Evolutionary conservation across 2,888 invertebrate genomes (phyloP).

Genomic region (Caenorhabditis wallacei): DNA sequence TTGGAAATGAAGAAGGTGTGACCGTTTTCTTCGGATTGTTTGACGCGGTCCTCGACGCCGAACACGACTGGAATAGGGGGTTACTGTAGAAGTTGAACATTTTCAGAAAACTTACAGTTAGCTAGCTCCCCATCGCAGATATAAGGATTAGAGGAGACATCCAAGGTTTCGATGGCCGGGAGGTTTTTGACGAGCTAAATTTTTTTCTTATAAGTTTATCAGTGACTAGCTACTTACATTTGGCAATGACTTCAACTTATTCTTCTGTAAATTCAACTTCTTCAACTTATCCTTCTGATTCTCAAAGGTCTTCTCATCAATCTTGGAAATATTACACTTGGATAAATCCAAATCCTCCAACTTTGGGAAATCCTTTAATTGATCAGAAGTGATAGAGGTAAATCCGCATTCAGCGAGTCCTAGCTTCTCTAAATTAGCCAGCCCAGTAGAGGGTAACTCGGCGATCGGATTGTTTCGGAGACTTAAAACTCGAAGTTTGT

Average conservation of each 20-base stretch:
- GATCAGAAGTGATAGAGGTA: slow-evolving; percentile 62
- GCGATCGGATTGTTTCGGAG: slow-evolving; percentile 74
- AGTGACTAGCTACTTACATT: slow-evolving; percentile 29
- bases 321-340: slow-evolving; percentile 71
- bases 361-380: slow-evolving; percentile 71
- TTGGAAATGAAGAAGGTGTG: slow-evolving; percentile 73
- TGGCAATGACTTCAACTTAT: slow-evolving; percentile 89
- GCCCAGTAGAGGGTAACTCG: slow-evolving; percentile 60
- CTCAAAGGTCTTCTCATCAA: slow-evolving; percentile 71
- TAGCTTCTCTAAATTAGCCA: slow-evolving; percentile 67
- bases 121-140: slow-evolving; percentile 76
- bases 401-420: slow-evolving; percentile 72
- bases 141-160: slow-evolving; percentile 84
- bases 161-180: slow-evolving; percentile 81
- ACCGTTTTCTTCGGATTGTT: slow-evolving; percentile 70
- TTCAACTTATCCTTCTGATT: slow-evolving; percentile 85
- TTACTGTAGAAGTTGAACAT: background rate
- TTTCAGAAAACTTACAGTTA: slow-evolving; percentile 57
- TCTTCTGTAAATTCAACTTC: slow-evolving; percentile 90
- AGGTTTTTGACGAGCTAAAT: slow-evolving; percentile 74
- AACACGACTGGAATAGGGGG: slow-evolving; percentile 70
- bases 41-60: slow-evolving; percentile 73
- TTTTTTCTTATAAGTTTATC: background rate
- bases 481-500: slow-evolving; percentile 71
- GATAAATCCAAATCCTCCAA: slow-evolving; percentile 75